These are phyloP conservation scores for Rostratula benghalensis DNA, from an alignment of 2,113 vertebrate genomes.

Conservation along the genomic window DNA sequence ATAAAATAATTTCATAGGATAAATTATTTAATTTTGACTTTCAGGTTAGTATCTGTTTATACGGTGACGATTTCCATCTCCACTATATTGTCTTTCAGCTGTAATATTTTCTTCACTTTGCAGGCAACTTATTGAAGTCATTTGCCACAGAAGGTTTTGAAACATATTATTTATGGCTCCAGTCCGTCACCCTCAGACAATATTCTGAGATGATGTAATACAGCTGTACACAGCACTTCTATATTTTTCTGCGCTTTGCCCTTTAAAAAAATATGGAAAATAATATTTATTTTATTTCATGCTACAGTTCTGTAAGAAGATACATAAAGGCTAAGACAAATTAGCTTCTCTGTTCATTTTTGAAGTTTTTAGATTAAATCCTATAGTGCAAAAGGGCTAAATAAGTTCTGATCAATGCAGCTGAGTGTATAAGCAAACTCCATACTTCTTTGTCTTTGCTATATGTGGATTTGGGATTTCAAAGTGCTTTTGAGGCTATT, in stretches of 20 bases:
- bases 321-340: neutral
- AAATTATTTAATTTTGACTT: neutral
- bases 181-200: neutral
- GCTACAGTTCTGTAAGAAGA: neutral
- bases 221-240: neutral
- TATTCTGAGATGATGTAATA: neutral
- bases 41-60: neutral
- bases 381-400: neutral
- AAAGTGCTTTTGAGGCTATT: conserved; percentile 17
- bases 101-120: neutral
- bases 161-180: neutral
- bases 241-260: neutral
- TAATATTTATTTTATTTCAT: neutral
- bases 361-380: neutral
- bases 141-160: conserved; percentile 7
- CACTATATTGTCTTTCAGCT: neutral
- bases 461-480: conserved; percentile 14
- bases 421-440: neutral
- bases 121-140: neutral
- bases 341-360: neutral
- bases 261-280: neutral
- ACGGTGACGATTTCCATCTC: neutral
- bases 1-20: neutral
- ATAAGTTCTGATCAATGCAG: neutral
- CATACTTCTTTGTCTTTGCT: neutral